Percentiles rank a stretch among this genome's conserved stretches.
These are phyloP conservation scores for Labia minor DNA, from an alignment of 2,888 invertebrate genomes.

Conservation along the genomic window DNA sequence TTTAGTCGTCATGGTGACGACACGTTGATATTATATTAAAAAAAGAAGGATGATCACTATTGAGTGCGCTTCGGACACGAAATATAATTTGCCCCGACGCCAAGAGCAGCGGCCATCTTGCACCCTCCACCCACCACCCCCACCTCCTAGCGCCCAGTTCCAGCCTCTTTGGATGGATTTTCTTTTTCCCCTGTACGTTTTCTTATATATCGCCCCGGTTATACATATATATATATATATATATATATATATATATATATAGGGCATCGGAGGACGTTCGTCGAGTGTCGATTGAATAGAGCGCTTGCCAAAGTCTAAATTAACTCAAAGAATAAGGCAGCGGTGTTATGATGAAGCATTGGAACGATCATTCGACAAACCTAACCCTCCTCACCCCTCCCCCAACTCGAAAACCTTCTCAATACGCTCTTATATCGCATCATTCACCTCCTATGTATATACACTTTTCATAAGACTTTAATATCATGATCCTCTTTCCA, in stretches of 20 bases:
- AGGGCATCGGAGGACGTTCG: neutral
- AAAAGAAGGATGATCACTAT: conserved; percentile 13
- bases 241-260: neutral
- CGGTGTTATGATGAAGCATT: neutral
- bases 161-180: neutral
- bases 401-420: neutral
- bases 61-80: conserved; percentile 13
- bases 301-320: conserved; percentile 7
- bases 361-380: neutral
- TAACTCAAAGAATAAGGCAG: conserved; percentile 7
- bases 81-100: conserved; percentile 7
- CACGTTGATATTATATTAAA: conserved; percentile 13
- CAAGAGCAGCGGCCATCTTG: neutral
- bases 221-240: neutral
- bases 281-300: conserved; percentile 2
- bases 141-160: neutral
- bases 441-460: too few relatives aligned
- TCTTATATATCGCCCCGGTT: neutral
- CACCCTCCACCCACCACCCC: neutral
- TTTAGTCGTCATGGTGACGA: conserved; percentile 13
- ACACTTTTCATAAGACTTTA: too few relatives aligned
- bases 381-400: neutral
- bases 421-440: too few relatives aligned
- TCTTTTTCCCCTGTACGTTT: neutral
- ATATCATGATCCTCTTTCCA: too few relatives aligned